Base-by-base conservation (phyloP, 2,888 invertebrate genomes). In the Tetropium fuscum region DNA sequence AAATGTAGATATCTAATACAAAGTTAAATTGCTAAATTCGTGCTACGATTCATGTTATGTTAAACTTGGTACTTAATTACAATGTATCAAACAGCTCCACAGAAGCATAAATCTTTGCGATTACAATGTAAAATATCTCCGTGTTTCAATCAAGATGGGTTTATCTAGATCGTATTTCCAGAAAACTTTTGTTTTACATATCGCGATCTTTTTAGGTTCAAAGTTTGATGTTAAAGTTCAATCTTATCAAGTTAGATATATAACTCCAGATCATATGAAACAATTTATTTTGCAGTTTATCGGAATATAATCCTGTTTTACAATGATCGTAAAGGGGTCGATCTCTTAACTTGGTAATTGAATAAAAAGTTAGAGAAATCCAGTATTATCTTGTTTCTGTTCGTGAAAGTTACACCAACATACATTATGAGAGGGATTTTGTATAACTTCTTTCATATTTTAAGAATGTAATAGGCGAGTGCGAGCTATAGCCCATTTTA, bases 191-290 rank as follows among this genome's bases (percentile, higher is more conserved):
- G 56, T 55, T 57, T 43, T 63, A 38, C 40, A 38, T 51, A 38
- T 51, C 11, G 15, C 10, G 27, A 38, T 51, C 51, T 51, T 51
- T 40, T 51, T 51, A 51, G 40, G 58, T 61, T 63, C 54, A 63
- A 62, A 64, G 64, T 65, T 60, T 59, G 41, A 65, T 63, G 66
- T 67, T 63, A 67, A 65, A 69, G 67, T 69, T 65, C 66, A 62
- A 62, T 63, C 64, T 66, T 61, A 66, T 66, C 69, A 41, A 55
- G 59, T 64, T 65, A 63, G 59, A 65, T 64, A 64, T 55, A 59
- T 54, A 38, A 55, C 51, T 56, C 22, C 56, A 59, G 62, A 54
- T 60, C 68, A 63, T 64, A 66, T 65, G 61, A 60, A 65, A 57
- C 69, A 64, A 67, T 65, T 67, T 65, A 64, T 64, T 64, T 61